Evolutionary conservation across 2,797 vertebrate species (phyloP).

Genomic region (Siniperca undulata): DNA sequence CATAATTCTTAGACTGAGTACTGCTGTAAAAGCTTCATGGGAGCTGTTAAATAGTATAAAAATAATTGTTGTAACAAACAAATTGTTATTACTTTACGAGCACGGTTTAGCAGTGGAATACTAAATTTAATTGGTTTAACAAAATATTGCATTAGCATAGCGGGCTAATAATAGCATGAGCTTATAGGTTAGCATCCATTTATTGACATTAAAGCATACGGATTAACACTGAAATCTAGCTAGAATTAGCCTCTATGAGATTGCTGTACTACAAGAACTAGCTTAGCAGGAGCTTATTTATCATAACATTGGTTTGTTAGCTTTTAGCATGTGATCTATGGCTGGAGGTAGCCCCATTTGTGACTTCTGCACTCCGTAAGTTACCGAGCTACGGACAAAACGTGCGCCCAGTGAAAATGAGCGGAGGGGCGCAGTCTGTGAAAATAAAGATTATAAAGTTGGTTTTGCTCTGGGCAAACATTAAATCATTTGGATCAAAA

Average conservation of each 20-base stretch:
- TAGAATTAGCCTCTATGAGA: conserved; percentile 27
- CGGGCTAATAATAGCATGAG: conserved; percentile 16
- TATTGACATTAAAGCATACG: conserved; percentile 17
- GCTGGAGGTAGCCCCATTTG: conserved; percentile 16
- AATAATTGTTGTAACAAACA: conserved; percentile 1
- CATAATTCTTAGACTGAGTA: not conserved
- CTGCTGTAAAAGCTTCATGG: not conserved
- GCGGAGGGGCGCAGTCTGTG: not conserved
- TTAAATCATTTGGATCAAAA: not conserved
- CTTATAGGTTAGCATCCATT: conserved; percentile 30
- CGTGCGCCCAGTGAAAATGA: too few relatives aligned
- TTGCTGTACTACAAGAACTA: conserved; percentile 16
- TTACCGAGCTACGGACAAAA: not conserved
- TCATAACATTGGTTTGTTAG: conserved; percentile 35
- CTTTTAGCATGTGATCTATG: conserved; percentile 31
- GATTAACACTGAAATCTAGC: conserved; percentile 19
- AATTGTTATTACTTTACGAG: not conserved
- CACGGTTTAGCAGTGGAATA: not conserved
- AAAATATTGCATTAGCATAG: conserved; percentile 51
- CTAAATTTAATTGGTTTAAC: conserved; percentile 3
- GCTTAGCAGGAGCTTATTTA: conserved; percentile 26
- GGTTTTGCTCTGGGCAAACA: not conserved
- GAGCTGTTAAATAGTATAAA: conserved; percentile 4
- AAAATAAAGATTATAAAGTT: not conserved
- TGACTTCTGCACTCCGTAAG: conserved; percentile 12